Evolutionary conservation across 2,888 invertebrate genomes (phyloP).

Genomic region (Drosophila stalkeri): DNA sequence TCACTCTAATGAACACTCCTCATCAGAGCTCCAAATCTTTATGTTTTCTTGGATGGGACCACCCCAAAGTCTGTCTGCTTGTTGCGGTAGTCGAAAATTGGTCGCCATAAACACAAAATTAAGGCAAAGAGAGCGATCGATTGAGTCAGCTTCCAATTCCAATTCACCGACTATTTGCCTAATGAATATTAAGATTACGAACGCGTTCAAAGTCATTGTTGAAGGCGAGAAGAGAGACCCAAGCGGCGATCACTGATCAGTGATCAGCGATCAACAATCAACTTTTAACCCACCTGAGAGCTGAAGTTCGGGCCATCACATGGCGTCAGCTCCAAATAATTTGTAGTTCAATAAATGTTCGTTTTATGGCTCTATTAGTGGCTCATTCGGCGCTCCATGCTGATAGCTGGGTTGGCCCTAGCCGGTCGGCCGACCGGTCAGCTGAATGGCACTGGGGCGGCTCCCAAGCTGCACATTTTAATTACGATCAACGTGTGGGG

Average conservation of each 20-base stretch:
- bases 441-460: conserved; percentile 5
- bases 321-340: conserved; percentile 75
- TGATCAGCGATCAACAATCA: conserved; percentile 30
- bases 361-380: conserved; percentile 84
- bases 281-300: conserved; percentile 49
- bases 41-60: conserved; percentile 41
- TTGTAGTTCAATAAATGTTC: conserved; percentile 83
- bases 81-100: conserved; percentile 57
- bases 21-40: conserved; percentile 16
- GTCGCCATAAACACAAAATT: conserved; percentile 59
- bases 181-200: conserved; percentile 81
- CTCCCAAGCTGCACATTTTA: conserved; percentile 47
- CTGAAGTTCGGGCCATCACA: neutral
- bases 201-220: conserved; percentile 37
- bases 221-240: conserved; percentile 19
- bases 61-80: conserved; percentile 56
- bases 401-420: conserved; percentile 20
- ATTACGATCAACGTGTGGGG: conserved; percentile 64
- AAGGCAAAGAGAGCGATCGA: conserved; percentile 47
- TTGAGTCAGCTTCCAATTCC: conserved; percentile 9
- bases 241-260: conserved; percentile 26
- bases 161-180: conserved; percentile 52
- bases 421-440: neutral
- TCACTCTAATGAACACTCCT: conserved; percentile 37
- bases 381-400: conserved; percentile 60